phyloP scores from a whole-genome alignment of 2,888 invertebrate species.

The Diplazon laetatorius region DNA sequence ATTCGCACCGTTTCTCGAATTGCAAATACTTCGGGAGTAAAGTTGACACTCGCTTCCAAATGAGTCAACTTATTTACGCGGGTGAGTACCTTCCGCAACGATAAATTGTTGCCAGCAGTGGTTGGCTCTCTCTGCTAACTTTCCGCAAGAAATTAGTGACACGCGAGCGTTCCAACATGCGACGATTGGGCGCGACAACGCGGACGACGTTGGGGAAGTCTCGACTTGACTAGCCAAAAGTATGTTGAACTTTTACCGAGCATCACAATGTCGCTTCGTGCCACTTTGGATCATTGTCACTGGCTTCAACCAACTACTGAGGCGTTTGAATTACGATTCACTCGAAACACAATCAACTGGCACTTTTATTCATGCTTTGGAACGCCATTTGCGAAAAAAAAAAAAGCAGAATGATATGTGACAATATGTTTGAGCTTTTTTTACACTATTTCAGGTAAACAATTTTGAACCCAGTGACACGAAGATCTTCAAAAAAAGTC shows the following conservation, averaged over 20 bases:
- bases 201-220: constrained; percentile 9
- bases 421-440: too few relatives aligned
- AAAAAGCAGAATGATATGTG: too few relatives aligned
- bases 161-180: constrained; percentile 68
- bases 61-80: constrained; percentile 23
- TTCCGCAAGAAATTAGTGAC: constrained; percentile 69
- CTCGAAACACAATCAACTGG: too few relatives aligned
- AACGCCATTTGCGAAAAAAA: too few relatives aligned
- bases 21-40: constrained; percentile 48
- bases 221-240: constrained; percentile 46
- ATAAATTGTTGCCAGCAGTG: constrained; percentile 66
- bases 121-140: constrained; percentile 10
- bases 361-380: too few relatives aligned
- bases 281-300: background rate
- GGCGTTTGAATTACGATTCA: too few relatives aligned
- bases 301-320: background rate
- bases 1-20: constrained; percentile 51
- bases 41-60: constrained; percentile 15
- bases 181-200: constrained; percentile 29
- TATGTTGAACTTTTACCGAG: constrained; percentile 44
- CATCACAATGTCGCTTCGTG: background rate
- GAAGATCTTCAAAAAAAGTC: too few relatives aligned
- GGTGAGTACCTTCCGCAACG: constrained; percentile 58
- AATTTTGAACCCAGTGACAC: too few relatives aligned
- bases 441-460: too few relatives aligned